Evolutionary conservation across 2,797 vertebrate species (phyloP).

Genomic region (Apodemus agrarius): DNA sequence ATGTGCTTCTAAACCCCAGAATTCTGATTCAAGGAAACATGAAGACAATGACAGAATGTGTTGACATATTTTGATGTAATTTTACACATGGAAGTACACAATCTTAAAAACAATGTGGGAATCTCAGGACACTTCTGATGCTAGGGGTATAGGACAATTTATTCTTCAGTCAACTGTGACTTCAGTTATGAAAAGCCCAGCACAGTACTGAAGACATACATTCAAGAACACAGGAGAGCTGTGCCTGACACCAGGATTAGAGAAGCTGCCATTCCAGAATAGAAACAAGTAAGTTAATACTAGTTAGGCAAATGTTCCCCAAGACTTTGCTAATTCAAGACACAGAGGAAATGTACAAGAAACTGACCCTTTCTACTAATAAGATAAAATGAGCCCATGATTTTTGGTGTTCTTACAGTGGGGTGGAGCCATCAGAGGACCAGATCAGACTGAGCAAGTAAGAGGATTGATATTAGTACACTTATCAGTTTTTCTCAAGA

Average conservation of each 20-base stretch:
- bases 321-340: not conserved
- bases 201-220: slow-evolving; percentile 11
- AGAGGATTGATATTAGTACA: not conserved
- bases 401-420: not conserved
- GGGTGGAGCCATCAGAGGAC: not conserved
- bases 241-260: not conserved
- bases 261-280: not conserved
- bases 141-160: not conserved
- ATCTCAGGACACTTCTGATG: not conserved
- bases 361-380: not conserved
- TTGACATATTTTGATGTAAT: not conserved
- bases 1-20: not conserved
- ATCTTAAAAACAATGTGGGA: not conserved
- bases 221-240: not conserved
- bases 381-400: not conserved
- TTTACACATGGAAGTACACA: slow-evolving; percentile 4
- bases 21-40: not conserved
- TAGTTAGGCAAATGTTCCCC: not conserved
- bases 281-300: not conserved
- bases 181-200: slow-evolving; percentile 37
- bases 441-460: not conserved
- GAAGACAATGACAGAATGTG: not conserved
- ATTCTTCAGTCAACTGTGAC: not conserved
- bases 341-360: not conserved
- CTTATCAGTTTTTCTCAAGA: not conserved